Percentiles rank a stretch among this genome's conserved stretches.
Conservation (phyloP, 2,113 vertebrate species). For the Procavia capensis region DNA sequence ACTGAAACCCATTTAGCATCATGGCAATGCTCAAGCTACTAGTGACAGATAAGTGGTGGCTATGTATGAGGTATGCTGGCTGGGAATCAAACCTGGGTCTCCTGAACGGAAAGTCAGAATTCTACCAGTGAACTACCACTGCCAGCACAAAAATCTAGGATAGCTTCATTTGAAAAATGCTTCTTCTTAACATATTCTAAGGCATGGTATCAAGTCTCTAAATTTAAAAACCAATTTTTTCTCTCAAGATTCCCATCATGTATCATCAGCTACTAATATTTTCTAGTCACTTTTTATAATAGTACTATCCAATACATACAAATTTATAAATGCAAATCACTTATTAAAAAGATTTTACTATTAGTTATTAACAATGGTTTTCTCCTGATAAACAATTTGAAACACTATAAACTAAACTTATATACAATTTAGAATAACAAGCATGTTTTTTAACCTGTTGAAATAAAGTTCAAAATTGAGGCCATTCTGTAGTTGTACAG, state of each 20-base stretch:
- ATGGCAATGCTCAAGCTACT: background rate
- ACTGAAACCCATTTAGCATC: background rate
- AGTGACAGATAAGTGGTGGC: background rate
- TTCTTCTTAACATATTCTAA: conserved; percentile 2
- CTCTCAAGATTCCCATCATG: background rate
- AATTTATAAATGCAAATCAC: conserved; percentile 11
- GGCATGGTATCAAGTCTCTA: background rate
- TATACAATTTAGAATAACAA: conserved; percentile 27
- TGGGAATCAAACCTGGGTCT: background rate
- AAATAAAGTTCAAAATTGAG: conserved; percentile 46
- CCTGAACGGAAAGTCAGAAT: background rate
- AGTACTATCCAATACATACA: background rate
- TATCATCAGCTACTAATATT: conserved; percentile 25
- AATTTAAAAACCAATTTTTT: conserved; percentile 32
- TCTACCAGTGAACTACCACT: background rate
- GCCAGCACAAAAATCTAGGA: background rate
- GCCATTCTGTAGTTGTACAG: background rate
- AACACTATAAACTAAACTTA: conserved; percentile 47
- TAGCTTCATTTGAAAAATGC: conserved; percentile 44
- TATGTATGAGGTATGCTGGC: background rate
- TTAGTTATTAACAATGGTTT: conserved; percentile 13
- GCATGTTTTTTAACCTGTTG: background rate
- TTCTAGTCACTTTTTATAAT: background rate
- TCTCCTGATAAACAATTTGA: conserved; percentile 28
- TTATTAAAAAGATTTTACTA: background rate